Base-by-base conservation (phyloP, 2,888 invertebrate species). In the Thereva nobilitata region DNA sequence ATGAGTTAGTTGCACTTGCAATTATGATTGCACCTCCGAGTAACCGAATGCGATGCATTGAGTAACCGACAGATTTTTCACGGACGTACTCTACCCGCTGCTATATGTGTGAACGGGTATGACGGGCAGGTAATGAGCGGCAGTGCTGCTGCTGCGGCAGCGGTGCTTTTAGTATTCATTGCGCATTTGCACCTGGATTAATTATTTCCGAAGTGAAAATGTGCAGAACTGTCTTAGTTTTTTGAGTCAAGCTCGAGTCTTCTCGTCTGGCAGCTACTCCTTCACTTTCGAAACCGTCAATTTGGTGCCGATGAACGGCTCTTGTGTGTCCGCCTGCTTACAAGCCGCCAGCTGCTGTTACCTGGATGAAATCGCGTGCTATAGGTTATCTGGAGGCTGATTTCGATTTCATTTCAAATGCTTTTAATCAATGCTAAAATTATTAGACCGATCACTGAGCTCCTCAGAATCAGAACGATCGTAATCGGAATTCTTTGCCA, bases 191-290 rank as follows among this genome's bases (percentile, higher is more conserved):
- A 64, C 53, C 64, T 52, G 53, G 40, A 47, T 53, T 65, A 56
- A 65, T 65, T 57, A 66, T 66, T 66, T 66, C 66, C 66, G 49
- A 66, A 66, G 57, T 66, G 57, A 66, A 66, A 66, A 66, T 66
- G 64, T 5, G 50, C 44, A 64, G 45, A 64, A 54, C 54, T 44
- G 44, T 54, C 52, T 54, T 47, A 42, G 63, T 41, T n/a, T 37
- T 52, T 10, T 35, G 23, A 23, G 23, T 40, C 40, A 42, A 52
- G 35, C 42, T 42, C 23, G 10, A 41, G 40, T 61, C 50, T 37
- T 61, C 61, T 61, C 61, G 61, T 40, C 50, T 61, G 61, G 42
- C 9, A 34, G 50, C 7, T 50, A 50, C 61, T 61, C 61, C 61
- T 64, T 64, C 64, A 64, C 64, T 64, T 64, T 64, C 64, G 64